Evolutionary conservation across 1,140 invertebrate genomes (phyloP), one percentile per base, ranked within the genome.

Genomic region (Babylonia areolata): DNA sequence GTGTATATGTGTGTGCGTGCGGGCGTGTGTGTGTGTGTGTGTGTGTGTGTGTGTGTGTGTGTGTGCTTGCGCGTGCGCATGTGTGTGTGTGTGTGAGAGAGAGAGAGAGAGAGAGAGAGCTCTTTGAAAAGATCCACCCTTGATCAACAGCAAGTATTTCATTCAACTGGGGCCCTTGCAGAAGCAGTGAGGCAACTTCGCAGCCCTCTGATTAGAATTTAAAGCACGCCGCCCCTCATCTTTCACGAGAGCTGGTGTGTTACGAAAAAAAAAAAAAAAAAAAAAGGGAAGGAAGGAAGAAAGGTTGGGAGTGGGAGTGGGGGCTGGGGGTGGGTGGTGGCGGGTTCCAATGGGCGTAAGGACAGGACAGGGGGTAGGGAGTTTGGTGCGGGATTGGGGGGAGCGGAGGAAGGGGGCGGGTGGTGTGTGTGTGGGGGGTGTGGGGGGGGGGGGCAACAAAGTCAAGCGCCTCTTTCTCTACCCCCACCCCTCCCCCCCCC

Each of bases 151-250:
- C 46, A 17, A n/a, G 9, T 51, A 17, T 9, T 51, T 51, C 46
- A 51, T n/a, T n/a, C n/a, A n/a, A n/a, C n/a, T n/a, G n/a, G 46
- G 9, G 46, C 46, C 46, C 9, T 51, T 9, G 46, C 46, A 51
- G 46, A 9, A 9, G 46, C 46, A 12, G 46, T 64, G 58, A 64
- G 58, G 58, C 58, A 64, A 64, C 20, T 64, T 64, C 28, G 58
- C 58, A 64, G 58, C 58, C 20, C n/a, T 64, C 28, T 64, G 58
- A 64, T 64, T 64, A n/a, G 58, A 64, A 64, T 64, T 51, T 64
- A 64, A 64, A 64, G 58, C 58, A 64, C 58, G 58, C 2, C 58
- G 58, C 58, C 58, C n/a, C 58, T n/a, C 58, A 64, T 64, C 58
- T n/a, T 64, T 64, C 58, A 64, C 58, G 58, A 23, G 58, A 23